A percentile compares a stretch with the other conserved stretches of the same genome.
Conservation (phyloP, 2,113 vertebrate genomes). For the Saccopteryx leptura region DNA sequence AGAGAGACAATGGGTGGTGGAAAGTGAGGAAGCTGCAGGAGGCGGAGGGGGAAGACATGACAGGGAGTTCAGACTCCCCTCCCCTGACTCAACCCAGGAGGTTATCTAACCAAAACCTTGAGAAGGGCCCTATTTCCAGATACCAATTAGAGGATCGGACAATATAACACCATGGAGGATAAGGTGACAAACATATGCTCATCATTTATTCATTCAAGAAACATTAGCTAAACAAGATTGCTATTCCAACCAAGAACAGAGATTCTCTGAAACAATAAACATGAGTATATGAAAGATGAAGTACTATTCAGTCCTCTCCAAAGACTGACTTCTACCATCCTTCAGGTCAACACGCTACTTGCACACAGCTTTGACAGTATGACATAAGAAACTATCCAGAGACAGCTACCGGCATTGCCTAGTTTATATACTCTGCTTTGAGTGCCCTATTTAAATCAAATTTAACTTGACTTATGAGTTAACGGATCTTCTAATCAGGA, state of each 20-base stretch:
- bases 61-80: background rate
- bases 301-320: background rate
- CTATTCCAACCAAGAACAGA: background rate
- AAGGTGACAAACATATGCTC: background rate
- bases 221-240: background rate
- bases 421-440: background rate
- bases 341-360: background rate
- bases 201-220: conserved; percentile 51
- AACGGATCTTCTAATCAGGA: conserved; percentile 45
- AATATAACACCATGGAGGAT: conserved; percentile 1
- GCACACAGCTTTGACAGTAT: background rate
- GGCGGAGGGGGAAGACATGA: background rate
- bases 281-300: background rate
- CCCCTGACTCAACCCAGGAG: background rate
- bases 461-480: conserved; percentile 13
- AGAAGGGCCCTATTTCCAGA: background rate
- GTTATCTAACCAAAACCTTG: background rate
- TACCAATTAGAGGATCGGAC: background rate
- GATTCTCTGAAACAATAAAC: background rate
- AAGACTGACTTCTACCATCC: background rate
- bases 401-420: background rate
- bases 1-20: background rate
- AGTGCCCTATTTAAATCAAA: background rate
- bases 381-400: background rate
- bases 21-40: background rate